Evolutionary conservation across 2,888 invertebrate species (phyloP).

Genomic region (Laspeyria flexula): DNA sequence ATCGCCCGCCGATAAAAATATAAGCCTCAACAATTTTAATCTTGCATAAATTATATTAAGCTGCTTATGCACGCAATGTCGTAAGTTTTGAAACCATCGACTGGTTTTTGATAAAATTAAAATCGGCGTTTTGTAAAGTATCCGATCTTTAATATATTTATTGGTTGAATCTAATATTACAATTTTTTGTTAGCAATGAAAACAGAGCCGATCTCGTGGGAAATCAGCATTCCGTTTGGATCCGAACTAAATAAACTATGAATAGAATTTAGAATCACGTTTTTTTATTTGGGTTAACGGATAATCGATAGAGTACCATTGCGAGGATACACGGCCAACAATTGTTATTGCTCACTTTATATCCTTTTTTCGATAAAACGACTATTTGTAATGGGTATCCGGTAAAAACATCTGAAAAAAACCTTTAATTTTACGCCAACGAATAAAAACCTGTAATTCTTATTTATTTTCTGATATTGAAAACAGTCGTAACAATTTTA

Average conservation of each 20-base stretch:
- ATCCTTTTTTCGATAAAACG: neutral
- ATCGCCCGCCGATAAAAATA: constrained; percentile 25
- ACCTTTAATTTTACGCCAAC: too few species aligned
- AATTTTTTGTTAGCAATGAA: constrained; percentile 24
- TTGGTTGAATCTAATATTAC: constrained; percentile 27
- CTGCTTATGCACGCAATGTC: constrained; percentile 22
- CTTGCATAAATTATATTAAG: constrained; percentile 39
- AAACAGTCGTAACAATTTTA: too few species aligned
- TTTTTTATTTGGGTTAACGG: constrained; percentile 13
- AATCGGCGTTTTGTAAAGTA: constrained; percentile 20
- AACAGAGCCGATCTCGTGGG: constrained; percentile 30
- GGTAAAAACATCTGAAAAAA: neutral
- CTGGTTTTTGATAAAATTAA: constrained; percentile 16
- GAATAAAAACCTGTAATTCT: too few species aligned
- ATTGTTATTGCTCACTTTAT: neutral
- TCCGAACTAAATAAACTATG: constrained; percentile 18
- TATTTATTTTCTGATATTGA: too few species aligned
- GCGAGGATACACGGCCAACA: neutral
- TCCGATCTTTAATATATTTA: constrained; percentile 29
- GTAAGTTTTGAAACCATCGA: constrained; percentile 8
- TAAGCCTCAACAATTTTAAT: constrained; percentile 27
- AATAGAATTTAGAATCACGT: constrained; percentile 9
- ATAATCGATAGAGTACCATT: constrained; percentile 4
- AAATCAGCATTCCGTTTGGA: constrained; percentile 30
- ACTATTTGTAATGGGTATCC: neutral